Evolutionary conservation across 2,113 vertebrate genomes (phyloP).

Genomic region (Trochalopteron elliotii): DNA sequence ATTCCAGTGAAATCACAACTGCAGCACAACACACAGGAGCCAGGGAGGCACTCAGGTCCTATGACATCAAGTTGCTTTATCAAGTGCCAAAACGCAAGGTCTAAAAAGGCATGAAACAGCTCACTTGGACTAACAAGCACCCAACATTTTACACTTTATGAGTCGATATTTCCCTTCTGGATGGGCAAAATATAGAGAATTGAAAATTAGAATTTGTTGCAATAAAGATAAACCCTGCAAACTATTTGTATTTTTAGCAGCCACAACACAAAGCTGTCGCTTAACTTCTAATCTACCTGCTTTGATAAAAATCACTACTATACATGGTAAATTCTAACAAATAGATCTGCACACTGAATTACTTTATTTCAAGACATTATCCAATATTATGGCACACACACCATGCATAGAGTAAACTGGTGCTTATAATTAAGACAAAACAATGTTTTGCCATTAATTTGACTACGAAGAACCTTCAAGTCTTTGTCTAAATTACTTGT

Average conservation of each 20-base stretch:
- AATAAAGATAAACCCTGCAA: background rate
- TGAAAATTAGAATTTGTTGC: background rate
- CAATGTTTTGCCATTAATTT: background rate
- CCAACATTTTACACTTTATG: background rate
- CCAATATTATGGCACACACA: background rate
- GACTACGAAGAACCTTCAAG: background rate
- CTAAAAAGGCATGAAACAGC: background rate
- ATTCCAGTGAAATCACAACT: background rate
- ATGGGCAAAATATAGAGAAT: background rate
- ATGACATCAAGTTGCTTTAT: background rate
- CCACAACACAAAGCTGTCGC: background rate
- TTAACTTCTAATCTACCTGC: background rate
- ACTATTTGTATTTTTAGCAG: background rate
- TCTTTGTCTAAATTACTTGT: background rate
- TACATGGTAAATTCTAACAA: background rate
- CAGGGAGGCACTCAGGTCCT: background rate
- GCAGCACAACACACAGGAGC: background rate
- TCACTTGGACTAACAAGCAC: background rate
- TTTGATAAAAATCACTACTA: background rate
- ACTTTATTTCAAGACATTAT: background rate
- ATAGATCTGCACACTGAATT: background rate
- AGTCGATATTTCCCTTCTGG: conserved; percentile 42
- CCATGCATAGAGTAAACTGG: background rate
- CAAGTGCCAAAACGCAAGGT: background rate
- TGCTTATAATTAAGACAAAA: background rate